phyloP scores from a whole-genome alignment of 2,888 invertebrate species.

The Phasia obesa region DNA sequence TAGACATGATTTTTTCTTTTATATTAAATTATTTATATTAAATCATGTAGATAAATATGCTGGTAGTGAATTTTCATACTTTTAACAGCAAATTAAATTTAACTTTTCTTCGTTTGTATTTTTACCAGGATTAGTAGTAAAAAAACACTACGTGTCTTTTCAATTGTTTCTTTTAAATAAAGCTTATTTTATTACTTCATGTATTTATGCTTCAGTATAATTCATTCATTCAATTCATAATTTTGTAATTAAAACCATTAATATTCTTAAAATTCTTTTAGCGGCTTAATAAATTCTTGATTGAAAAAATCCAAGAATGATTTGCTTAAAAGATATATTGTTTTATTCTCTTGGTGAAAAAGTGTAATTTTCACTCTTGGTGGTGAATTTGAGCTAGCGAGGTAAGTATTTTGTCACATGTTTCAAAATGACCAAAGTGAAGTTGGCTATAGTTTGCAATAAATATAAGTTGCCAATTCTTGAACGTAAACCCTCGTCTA shows the following conservation, averaged over 20 bases:
- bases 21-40: too few relatives aligned
- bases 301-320: constrained; percentile 47
- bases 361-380: background rate
- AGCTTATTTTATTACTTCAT: constrained; percentile 32
- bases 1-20: constrained; percentile 56
- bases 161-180: background rate
- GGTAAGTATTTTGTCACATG: constrained; percentile 64
- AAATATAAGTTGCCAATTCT: constrained; percentile 18
- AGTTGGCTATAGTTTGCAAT: constrained; percentile 60
- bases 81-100: constrained; percentile 21
- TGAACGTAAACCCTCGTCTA: too few relatives aligned
- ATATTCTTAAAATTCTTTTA: background rate
- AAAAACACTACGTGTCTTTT: constrained; percentile 44
- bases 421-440: constrained; percentile 37
- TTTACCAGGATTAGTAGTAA: constrained; percentile 27
- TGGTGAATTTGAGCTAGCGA: constrained; percentile 16
- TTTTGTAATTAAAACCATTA: background rate
- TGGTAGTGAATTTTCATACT: constrained; percentile 25
- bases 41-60: constrained; percentile 4
- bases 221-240: too few relatives aligned
- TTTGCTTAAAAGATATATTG: constrained; percentile 35
- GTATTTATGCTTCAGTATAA: too few relatives aligned
- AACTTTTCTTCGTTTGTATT: constrained; percentile 5
- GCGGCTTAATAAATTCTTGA: constrained; percentile 41
- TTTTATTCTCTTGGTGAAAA: constrained; percentile 26